These are phyloP conservation scores for Cryptophagus acutangulus DNA, from an alignment of 2,888 invertebrate genomes.

Conservation along the genomic window DNA sequence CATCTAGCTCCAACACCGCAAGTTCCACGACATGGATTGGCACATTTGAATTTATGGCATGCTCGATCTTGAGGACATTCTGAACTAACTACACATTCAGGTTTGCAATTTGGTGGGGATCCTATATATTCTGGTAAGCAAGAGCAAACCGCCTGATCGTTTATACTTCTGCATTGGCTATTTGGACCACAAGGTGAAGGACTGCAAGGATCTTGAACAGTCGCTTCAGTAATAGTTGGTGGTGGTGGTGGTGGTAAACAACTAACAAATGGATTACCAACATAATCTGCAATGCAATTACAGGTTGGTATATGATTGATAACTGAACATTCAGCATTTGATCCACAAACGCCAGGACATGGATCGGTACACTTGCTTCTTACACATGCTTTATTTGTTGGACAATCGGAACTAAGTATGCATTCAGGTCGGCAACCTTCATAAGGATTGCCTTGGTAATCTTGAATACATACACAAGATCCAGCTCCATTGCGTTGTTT, in stretches of 20 bases:
- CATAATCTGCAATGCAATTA: slow-evolving; percentile 65
- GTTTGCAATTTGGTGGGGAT: slow-evolving; percentile 68
- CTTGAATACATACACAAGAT: slow-evolving; percentile 73
- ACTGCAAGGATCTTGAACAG: slow-evolving; percentile 57
- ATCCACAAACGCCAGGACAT: slow-evolving; percentile 80
- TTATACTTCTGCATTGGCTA: slow-evolving; percentile 62
- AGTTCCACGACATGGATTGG: slow-evolving; percentile 69
- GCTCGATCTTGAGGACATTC: slow-evolving; percentile 69
- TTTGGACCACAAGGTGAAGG: slow-evolving; percentile 75
- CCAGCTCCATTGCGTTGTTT: slow-evolving; percentile 72
- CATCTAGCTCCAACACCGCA: slow-evolving; percentile 70
- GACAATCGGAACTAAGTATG: slow-evolving; percentile 79
- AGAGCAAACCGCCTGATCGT: slow-evolving; percentile 67
- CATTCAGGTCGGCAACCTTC: slow-evolving; percentile 85
- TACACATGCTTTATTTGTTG: slow-evolving; percentile 75
- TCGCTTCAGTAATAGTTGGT: slow-evolving; percentile 35
- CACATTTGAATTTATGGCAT: slow-evolving; percentile 71
- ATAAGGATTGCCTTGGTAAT: slow-evolving; percentile 81
- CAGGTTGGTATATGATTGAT: slow-evolving; percentile 84
- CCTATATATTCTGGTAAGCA: slow-evolving; percentile 67
- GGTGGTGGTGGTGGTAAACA: slow-evolving; percentile 46
- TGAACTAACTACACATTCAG: slow-evolving; percentile 72
- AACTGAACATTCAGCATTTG: slow-evolving; percentile 76
- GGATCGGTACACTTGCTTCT: slow-evolving; percentile 81
- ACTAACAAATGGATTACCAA: slow-evolving; percentile 65